Evolutionary conservation across 2,888 invertebrate genomes (phyloP).

Genomic region (Eupithecia inturbata): DNA sequence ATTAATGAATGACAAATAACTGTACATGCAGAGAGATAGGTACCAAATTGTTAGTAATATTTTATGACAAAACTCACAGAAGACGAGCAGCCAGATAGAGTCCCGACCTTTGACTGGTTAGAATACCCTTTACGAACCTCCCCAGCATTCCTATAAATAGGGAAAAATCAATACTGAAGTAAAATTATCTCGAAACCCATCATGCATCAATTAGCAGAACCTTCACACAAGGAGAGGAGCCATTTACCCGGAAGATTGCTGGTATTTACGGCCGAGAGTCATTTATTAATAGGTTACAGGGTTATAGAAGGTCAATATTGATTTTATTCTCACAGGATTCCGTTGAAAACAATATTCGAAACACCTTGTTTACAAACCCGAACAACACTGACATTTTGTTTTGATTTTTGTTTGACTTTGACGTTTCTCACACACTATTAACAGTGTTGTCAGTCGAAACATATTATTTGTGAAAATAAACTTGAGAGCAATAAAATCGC

Average conservation of each 20-base stretch:
- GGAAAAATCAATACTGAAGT: conserved; percentile 77
- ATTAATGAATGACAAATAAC: conserved; percentile 46
- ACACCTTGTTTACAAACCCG: conserved; percentile 53
- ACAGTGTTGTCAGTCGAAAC: conserved; percentile 12
- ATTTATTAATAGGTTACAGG: conserved; percentile 63
- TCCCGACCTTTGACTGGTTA: conserved; percentile 86
- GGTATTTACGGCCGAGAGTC: conserved; percentile 82
- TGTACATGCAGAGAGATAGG: conserved; percentile 19
- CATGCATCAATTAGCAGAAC: conserved; percentile 74
- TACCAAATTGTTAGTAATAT: not conserved
- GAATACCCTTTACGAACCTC: conserved; percentile 80
- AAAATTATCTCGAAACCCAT: conserved; percentile 65
- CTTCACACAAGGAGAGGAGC: conserved; percentile 60
- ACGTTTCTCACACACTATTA: not conserved
- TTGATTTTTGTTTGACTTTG: conserved; percentile 4
- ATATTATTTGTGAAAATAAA: not conserved
- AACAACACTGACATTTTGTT: conserved; percentile 38
- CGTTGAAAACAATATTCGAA: conserved; percentile 52
- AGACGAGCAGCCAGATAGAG: conserved; percentile 88
- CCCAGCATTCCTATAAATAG: conserved; percentile 84
- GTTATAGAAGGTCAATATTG: conserved; percentile 47
- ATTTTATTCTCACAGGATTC: conserved; percentile 55
- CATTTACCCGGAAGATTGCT: conserved; percentile 82
- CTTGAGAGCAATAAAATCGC: too few relatives aligned
- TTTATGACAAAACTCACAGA: conserved; percentile 81